Evolutionary conservation across 2,888 invertebrate genomes (phyloP).

Genomic region (Ditula angustiorana): DNA sequence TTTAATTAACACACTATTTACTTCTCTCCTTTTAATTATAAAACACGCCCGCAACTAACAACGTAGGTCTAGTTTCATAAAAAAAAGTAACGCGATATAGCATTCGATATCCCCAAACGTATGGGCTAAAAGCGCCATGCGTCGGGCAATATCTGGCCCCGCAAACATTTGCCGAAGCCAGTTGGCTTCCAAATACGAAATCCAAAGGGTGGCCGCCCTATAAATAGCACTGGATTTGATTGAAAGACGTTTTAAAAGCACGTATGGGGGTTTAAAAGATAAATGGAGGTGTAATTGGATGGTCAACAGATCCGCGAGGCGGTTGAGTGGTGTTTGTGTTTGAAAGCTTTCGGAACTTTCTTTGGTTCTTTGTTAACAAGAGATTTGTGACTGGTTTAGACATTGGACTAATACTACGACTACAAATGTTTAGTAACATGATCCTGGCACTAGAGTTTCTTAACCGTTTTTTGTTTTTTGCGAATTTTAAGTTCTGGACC

Average conservation of each 20-base stretch:
- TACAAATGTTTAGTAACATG: background rate
- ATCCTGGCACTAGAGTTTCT: background rate
- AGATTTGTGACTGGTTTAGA: background rate
- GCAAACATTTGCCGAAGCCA: conserved; percentile 20
- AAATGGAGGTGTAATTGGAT: conserved; percentile 20
- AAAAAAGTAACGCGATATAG: background rate
- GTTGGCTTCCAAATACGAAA: conserved; percentile 19
- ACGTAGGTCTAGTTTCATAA: background rate
- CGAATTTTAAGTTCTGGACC: too few relatives aligned
- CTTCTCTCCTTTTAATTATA: too few relatives aligned
- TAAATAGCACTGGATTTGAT: conserved; percentile 13
- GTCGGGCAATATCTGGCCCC: conserved; percentile 10
- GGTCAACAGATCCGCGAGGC: conserved; percentile 13
- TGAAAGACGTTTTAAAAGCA: conserved; percentile 18
- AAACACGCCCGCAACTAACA: too few relatives aligned
- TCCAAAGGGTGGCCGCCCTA: conserved; percentile 5
- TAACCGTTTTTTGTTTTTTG: too few relatives aligned
- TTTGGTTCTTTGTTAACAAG: background rate
- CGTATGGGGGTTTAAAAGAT: conserved; percentile 22
- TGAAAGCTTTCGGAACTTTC: background rate
- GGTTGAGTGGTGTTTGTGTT: conserved; percentile 15
- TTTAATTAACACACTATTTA: too few relatives aligned
- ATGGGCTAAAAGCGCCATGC: conserved; percentile 11
- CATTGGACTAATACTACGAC: background rate
- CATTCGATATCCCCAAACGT: background rate